Percentiles rank a stretch among this genome's conserved stretches.
Evolutionary conservation across 2,113 vertebrate genomes (phyloP).

Genomic region (Hydropotes inermis): DNA sequence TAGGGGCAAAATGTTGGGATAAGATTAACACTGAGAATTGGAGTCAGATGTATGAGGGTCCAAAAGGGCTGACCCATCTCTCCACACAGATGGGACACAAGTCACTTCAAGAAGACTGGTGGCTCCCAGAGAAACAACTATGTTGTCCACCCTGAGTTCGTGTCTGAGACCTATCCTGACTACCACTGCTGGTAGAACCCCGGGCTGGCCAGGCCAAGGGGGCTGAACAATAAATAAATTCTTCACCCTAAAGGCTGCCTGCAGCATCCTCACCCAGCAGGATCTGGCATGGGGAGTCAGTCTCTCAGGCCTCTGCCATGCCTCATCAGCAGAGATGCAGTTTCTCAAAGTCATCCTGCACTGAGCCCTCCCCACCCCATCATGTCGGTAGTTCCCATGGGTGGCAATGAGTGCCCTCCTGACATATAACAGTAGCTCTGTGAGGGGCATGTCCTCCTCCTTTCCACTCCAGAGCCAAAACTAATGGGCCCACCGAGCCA

Average conservation of each 20-base stretch:
- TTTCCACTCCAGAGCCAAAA: neutral
- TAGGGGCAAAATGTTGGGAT: neutral
- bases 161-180: conserved; percentile 57
- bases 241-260: neutral
- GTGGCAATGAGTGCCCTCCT: neutral
- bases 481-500: neutral
- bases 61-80: conserved; percentile 3
- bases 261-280: neutral
- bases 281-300: neutral
- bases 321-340: neutral
- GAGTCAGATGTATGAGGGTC: neutral
- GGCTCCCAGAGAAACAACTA: conserved; percentile 69
- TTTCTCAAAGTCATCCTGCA: neutral
- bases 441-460: neutral
- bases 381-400: neutral
- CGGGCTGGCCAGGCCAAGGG: neutral
- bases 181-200: conserved; percentile 25
- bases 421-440: neutral
- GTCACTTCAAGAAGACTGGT: conserved; percentile 71
- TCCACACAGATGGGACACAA: conserved; percentile 76
- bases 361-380: neutral
- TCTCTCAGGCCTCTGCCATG: neutral
- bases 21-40: neutral
- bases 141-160: conserved; percentile 73
- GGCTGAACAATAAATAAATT: conserved; percentile 56